Conservation (phyloP, 37 sponge, comb jelly and placozoan genomes). For the Lycopodina hypogea region DNA sequence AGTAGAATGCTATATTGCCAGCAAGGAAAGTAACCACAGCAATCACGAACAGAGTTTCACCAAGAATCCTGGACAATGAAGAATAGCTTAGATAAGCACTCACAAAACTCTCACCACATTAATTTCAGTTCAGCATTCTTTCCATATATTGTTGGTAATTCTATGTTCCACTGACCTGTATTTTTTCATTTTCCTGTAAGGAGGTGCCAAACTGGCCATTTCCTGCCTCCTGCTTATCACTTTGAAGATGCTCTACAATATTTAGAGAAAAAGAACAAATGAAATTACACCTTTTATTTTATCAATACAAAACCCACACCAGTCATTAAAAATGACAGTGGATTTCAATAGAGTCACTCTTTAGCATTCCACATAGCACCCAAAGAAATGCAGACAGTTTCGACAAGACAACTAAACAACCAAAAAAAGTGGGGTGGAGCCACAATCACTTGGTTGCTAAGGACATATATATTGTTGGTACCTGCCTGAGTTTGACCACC, state of each 20-base stretch:
- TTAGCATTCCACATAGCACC: too few relatives aligned
- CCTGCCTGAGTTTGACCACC: too few relatives aligned
- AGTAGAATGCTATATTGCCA: slow-evolving; percentile 45
- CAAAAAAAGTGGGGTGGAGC: too few relatives aligned
- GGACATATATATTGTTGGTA: too few relatives aligned
- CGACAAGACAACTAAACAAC: too few relatives aligned
- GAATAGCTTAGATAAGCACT: background rate
- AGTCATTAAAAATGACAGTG: too few relatives aligned
- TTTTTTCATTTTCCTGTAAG: slow-evolving; percentile 30
- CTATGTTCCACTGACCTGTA: slow-evolving; percentile 25
- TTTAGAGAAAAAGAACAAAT: background rate
- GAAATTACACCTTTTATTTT: too few relatives aligned
- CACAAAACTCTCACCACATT: background rate
- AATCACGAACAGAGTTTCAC: slow-evolving; percentile 21
- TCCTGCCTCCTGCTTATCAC: slow-evolving; percentile 44
- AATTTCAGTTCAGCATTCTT: background rate
- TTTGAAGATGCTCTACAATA: slow-evolving; percentile 36
- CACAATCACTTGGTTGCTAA: too few relatives aligned
- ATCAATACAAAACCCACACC: too few relatives aligned
- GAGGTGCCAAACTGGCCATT: slow-evolving; percentile 28
- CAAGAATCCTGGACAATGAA: slow-evolving; percentile 24
- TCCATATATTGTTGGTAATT: too few relatives aligned
- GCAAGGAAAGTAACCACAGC: slow-evolving; percentile 35
- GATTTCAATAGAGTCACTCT: too few relatives aligned
- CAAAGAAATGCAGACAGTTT: too few relatives aligned